Conservation (phyloP, 1,140 invertebrate species). For the Drosophila pruinosa region DNA sequence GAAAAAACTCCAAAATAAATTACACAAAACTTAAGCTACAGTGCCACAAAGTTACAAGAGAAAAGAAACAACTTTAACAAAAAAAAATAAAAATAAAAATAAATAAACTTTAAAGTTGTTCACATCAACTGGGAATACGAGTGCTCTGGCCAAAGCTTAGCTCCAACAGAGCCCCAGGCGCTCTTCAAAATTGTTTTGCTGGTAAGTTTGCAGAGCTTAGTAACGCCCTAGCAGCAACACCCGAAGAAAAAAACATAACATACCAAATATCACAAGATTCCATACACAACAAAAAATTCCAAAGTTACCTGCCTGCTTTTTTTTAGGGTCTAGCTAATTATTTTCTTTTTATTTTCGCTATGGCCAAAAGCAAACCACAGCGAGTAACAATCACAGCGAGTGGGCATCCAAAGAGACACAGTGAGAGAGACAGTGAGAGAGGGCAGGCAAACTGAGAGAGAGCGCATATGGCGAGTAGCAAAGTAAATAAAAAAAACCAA, state of each 20-base stretch:
- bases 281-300: conserved; percentile 44
- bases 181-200: conserved; percentile 51
- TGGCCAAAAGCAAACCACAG: conserved; percentile 65
- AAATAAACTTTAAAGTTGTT: conserved; percentile 58
- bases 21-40: conserved; percentile 21
- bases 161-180: conserved; percentile 29
- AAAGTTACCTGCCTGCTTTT: conserved; percentile 22
- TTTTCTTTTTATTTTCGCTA: conserved; percentile 65
- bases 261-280: conserved; percentile 33
- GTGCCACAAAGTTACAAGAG: conserved; percentile 15
- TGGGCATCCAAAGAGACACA: conserved; percentile 21
- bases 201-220: conserved; percentile 50
- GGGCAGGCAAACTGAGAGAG: not conserved
- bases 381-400: conserved; percentile 58
- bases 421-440: conserved; percentile 4
- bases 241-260: conserved; percentile 31
- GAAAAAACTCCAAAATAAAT: not conserved
- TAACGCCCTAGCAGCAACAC: conserved; percentile 42
- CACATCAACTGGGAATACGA: conserved; percentile 56
- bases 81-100: not conserved
- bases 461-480: conserved; percentile 16
- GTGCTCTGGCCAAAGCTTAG: conserved; percentile 36
- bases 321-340: conserved; percentile 70
- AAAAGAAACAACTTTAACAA: conserved; percentile 16
- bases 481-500: conserved; percentile 47